Evolutionary conservation across 2,113 vertebrate species (phyloP).

Genomic region (Excalfactoria chinensis): DNA sequence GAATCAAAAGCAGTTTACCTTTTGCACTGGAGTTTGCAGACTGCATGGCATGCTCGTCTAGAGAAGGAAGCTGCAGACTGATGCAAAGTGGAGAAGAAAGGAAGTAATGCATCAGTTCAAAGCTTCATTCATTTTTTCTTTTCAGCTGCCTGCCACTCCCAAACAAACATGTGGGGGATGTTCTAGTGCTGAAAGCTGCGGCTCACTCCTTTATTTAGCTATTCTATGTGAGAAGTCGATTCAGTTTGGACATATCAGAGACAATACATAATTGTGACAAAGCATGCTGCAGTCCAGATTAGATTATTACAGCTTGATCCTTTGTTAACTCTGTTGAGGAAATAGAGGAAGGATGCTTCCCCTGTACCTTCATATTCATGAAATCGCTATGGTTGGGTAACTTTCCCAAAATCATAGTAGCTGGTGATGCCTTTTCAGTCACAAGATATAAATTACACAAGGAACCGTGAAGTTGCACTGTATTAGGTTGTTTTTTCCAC

Average conservation of each 20-base stretch:
- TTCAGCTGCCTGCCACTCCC: conserved; percentile 50
- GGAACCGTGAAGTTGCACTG: not conserved
- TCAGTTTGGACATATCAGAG: conserved; percentile 41
- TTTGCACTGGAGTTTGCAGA: not conserved
- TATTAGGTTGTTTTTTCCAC: not conserved
- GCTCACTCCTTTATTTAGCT: conserved; percentile 28
- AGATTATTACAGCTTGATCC: not conserved
- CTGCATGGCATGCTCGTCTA: not conserved
- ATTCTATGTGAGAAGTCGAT: not conserved
- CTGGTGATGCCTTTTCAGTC: not conserved
- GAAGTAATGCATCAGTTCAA: not conserved
- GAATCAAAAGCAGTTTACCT: not conserved
- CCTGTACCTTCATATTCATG: not conserved
- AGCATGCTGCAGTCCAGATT: not conserved
- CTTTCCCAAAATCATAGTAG: not conserved
- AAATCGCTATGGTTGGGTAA: not conserved
- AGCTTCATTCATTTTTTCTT: conserved; percentile 8
- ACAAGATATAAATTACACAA: not conserved
- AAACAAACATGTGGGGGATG: conserved; percentile 42
- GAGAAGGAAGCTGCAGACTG: not conserved
- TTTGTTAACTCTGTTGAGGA: not conserved
- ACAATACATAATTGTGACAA: conserved; percentile 29
- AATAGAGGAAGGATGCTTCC: not conserved
- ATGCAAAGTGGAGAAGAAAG: not conserved
- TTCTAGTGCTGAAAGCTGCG: conserved; percentile 40